A percentile compares a stretch with the other conserved stretches of the same genome.
These are phyloP conservation scores for Cervus canadensis DNA, from an alignment of 2,113 vertebrate species.

Conservation along the genomic window DNA sequence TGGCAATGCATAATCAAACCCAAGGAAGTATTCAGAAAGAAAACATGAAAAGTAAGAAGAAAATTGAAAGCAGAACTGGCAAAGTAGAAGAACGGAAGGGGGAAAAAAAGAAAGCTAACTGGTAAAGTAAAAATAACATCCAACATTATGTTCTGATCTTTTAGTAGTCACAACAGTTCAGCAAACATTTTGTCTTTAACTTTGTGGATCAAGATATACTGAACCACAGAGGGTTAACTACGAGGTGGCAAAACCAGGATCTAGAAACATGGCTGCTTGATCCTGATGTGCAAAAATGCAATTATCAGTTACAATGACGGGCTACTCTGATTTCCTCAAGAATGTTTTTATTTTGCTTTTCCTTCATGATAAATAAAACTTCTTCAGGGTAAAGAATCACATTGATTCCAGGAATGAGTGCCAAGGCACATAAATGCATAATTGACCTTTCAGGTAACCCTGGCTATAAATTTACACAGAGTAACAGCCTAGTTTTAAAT, in stretches of 20 bases:
- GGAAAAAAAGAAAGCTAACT: background rate
- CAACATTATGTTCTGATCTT: background rate
- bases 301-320: background rate
- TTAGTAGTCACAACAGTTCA: background rate
- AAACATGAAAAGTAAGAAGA: background rate
- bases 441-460: background rate
- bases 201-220: background rate
- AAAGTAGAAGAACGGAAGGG: background rate
- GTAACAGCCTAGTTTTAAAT: background rate
- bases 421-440: background rate
- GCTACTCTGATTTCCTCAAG: background rate
- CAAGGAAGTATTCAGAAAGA: background rate
- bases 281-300: background rate
- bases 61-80: background rate
- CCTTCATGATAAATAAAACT: constrained; percentile 11
- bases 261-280: background rate
- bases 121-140: background rate
- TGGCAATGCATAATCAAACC: background rate
- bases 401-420: background rate
- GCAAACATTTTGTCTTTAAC: background rate
- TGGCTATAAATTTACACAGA: constrained; percentile 9
- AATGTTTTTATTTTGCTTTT: background rate
- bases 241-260: background rate
- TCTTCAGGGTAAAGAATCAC: background rate
- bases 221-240: background rate